Evolutionary conservation across 53 echinoderm and acorn worm genomes (phyloP), one percentile per base, ranked within the genome.

Genomic region (Temnopleurus reevesii): DNA sequence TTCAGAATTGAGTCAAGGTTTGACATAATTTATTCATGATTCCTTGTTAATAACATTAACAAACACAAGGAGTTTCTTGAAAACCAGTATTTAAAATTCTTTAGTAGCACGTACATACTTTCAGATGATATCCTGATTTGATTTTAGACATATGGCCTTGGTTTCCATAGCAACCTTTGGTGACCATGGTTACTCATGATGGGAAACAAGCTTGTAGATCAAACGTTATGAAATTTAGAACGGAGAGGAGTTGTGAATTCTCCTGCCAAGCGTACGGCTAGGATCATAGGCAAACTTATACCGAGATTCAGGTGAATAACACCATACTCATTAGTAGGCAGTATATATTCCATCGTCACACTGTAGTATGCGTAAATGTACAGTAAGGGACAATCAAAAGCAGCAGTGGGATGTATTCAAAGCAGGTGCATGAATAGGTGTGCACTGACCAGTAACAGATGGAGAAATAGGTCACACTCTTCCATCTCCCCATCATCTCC

Each of bases 401-500:
- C 36, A 71, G 71, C 71, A 21, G 71, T 71, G 71, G 21, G 71
- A 6, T 71, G 79, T 49, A 79, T 79, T 79, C 79, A 79, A 26
- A 79, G 79, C 79, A 79, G 79, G 79, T 79, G 49, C 27, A 19
- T 46, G 79, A 49, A 49, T 47, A 79, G 34, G 65, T 49, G 47
- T 38, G 79, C 28, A 79, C 46, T 47, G 46, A 79, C 35, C 35
- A 35, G 34, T 33, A 71, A 71, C 79, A 79, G 79, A 79, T 79
- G 79, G 51, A 79, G 79, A 79, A 47, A 49, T 79, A 79, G 79
- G 79, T 79, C 79, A 79, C 79, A 46, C 79, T 79, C 79, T 77
- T 49, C 15, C 79, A 49, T 49, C 45, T 79, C 49, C 79, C 79
- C 49, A 10, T 51, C 9, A 15, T 51, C 15, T 10, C 53, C 15